Evolutionary conservation across 1,140 invertebrate species (phyloP), one percentile per base, ranked within the genome.

Genomic region (Ceratitis capitata): DNA sequence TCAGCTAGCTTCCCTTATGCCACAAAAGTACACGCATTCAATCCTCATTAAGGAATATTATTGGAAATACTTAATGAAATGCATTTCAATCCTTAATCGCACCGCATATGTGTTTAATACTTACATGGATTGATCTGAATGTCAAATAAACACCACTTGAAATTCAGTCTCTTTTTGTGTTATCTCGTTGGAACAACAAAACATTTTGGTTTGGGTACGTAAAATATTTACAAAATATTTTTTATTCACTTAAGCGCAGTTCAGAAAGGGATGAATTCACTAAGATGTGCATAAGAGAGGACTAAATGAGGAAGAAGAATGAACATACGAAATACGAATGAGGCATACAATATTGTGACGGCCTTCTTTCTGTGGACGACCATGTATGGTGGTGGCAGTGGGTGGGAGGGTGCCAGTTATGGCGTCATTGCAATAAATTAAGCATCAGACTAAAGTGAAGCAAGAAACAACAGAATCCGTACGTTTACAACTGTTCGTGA

Each of bases 171-270:
- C n/a, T n/a, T n/a, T n/a, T 64, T 64, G 58, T 64, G 29, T 0
- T 0, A 16, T 10, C 14, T 51, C 49, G 16, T 51, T 32, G 61
- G 39, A 39, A 6, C 61, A 16, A 14, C 32, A 39, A 16, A 69
- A n/a, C 32, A 16, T 16, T 69, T 69, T 29, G 3, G 14, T 16
- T 69, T 69, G 61, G 3, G n/a, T 69, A 69, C 32, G 16, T 69
- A 39, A 69, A 69, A 69, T 69, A 69, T 69, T 69, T 69, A 39
- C 32, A 39, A 69, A 61, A 69, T 69, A 69, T 69, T 69, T 69
- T 5, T 12, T 32, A 29, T 14, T 47, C 51, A 4, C 5, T 69
- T 69, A 69, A 69, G 35, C 61, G 35, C 4, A 35, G 32, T 16
- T 12, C 61, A 39, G 39, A 69, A 69, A 69, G 61, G 61, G 61